Base-by-base conservation (phyloP, 2,113 vertebrate genomes). In the Stictonetta naevosa region DNA sequence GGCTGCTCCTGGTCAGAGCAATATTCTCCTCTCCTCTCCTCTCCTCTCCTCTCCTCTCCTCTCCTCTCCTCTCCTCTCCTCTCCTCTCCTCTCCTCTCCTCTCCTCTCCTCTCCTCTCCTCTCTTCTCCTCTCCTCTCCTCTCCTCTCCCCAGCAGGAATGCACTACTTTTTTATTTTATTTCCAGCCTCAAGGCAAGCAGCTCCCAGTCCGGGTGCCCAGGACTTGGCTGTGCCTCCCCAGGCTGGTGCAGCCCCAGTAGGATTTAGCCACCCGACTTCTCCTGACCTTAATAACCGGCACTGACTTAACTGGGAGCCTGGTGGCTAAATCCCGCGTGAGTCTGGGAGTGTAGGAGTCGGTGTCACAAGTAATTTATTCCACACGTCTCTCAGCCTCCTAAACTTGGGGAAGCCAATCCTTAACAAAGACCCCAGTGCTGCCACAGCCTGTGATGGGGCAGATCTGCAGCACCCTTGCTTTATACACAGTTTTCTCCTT, bases 341-440 rank as follows among this genome's bases (percentile, higher is more conserved):
- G 83, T 71, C 95, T 95, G 73, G 68, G 92, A 96, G 92, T 96
- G 96, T 93, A 92, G 95, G 96, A 96, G 96, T 96, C 83, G 2
- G 80, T 94, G 96, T 96, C 95, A 96, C 80, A 88, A 96, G 83
- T 92, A 88, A 97, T 97, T 97, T 97, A 96, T 95, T 93, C 95
- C 88, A 62, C 1, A 13, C 69, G 79, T 86, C 92, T 94, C 94
- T 78, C 95, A 86, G 80, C 64, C 92, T 92, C 95, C 80, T 81
- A 81, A 96, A 95, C 92, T 95, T 93, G 86, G 73, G 88, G 68
- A 94, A 95, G 56, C 72, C 73, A 40, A 36, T 46, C 84, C 77
- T 90, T 58, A 58, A 40, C 69, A 34, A 36, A 75, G 74, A 79
- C 68, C 56, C 69, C 0, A 0, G 38, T 53, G 48, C 60, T 93